These are phyloP conservation scores for Fissipunctia ypsillon DNA, from an alignment of 2,888 invertebrate species.

Conservation along the genomic window DNA sequence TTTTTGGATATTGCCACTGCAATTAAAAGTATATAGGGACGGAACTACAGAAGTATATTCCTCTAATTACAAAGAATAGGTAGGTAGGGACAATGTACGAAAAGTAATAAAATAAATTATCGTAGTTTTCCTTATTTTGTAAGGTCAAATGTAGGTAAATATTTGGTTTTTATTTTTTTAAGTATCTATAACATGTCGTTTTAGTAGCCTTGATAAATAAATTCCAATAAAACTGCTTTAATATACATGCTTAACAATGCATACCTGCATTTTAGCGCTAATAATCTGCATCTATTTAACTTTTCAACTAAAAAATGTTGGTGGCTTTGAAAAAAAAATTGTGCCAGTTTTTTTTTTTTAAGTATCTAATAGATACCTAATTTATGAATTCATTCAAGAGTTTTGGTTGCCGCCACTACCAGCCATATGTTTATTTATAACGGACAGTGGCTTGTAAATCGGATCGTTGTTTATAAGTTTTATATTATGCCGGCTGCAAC, in stretches of 20 bases:
- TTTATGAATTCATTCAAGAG: neutral
- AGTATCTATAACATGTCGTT: neutral
- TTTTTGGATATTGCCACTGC: neutral
- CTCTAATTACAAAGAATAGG: neutral
- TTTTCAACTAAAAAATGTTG: neutral
- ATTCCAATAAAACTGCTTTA: slow-evolving; percentile 6
- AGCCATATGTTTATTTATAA: slow-evolving; percentile 80
- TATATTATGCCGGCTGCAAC: slow-evolving; percentile 81
- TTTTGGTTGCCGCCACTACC: slow-evolving; percentile 72
- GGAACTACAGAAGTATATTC: neutral
- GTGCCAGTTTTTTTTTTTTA: too few relatives aligned
- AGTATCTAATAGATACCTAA: too few relatives aligned
- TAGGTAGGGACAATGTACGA: neutral
- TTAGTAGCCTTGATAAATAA: slow-evolving; percentile 1
- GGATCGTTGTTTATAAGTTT: slow-evolving; percentile 87
- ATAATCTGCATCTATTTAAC: slow-evolving; percentile 1
- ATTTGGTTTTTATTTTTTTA: neutral
- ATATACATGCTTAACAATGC: neutral
- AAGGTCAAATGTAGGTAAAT: neutral
- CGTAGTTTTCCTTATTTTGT: slow-evolving; percentile 31
- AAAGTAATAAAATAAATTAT: neutral
- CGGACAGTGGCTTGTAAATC: slow-evolving; percentile 85
- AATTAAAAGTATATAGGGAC: neutral
- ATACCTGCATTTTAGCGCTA: neutral
- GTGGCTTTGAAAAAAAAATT: neutral